Evolutionary conservation across 2,888 invertebrate species (phyloP).

Genomic region (Clusia tigrina): DNA sequence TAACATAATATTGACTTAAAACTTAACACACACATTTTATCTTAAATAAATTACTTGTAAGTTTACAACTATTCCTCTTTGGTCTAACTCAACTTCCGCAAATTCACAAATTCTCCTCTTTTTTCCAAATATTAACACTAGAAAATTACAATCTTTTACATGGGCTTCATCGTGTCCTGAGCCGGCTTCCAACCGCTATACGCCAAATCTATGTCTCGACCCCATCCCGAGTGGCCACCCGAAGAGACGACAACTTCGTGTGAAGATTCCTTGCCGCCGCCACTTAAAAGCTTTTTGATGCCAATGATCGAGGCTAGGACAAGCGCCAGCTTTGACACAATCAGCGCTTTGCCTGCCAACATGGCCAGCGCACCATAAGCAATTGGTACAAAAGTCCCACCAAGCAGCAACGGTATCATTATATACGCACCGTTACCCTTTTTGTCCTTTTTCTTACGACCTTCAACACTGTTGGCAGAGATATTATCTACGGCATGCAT

Average conservation of each 20-base stretch:
- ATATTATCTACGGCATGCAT: conserved; percentile 72
- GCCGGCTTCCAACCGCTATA: conserved; percentile 68
- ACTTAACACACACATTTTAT: conserved; percentile 54
- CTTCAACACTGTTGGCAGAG: conserved; percentile 61
- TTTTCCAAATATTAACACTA: neutral
- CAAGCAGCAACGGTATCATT: conserved; percentile 80
- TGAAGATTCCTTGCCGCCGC: conserved; percentile 71
- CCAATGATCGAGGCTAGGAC: conserved; percentile 86
- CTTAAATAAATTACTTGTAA: neutral
- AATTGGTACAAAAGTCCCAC: conserved; percentile 81
- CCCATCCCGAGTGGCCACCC: conserved; percentile 78
- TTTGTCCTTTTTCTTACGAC: conserved; percentile 75
- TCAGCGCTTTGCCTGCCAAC: conserved; percentile 84
- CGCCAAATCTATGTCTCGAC: conserved; percentile 71
- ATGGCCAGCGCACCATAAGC: conserved; percentile 84
- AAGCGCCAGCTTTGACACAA: conserved; percentile 83
- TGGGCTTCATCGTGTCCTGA: conserved; percentile 51
- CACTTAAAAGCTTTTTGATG: conserved; percentile 80
- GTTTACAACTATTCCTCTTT: neutral
- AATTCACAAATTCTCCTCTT: neutral
- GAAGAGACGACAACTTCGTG: conserved; percentile 78
- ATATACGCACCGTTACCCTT: conserved; percentile 73
- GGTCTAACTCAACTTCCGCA: neutral
- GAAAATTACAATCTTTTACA: conserved; percentile 38
- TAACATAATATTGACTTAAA: conserved; percentile 50